A percentile compares a stretch with the other conserved stretches of the same genome.
Conservation (phyloP, 2,888 invertebrate genomes). For the Apoda limacodes region DNA sequence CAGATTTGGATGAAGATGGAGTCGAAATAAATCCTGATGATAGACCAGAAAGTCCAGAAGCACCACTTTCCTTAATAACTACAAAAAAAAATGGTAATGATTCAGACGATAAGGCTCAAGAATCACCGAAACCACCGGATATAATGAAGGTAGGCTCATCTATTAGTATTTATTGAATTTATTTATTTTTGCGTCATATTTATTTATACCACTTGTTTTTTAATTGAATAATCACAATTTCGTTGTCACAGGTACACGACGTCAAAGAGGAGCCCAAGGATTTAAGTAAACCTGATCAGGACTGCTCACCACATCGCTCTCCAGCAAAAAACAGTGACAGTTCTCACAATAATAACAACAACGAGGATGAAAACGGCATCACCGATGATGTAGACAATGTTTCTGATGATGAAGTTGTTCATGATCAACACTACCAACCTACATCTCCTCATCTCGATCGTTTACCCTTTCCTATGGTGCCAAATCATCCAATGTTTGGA, state of each 20-base stretch:
- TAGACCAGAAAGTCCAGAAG: slow-evolving; percentile 73
- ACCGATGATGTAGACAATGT: slow-evolving; percentile 63
- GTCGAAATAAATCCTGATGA: slow-evolving; percentile 63
- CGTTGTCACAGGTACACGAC: slow-evolving; percentile 53
- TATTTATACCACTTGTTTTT: background rate
- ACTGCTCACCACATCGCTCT: slow-evolving; percentile 58
- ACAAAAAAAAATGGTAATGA: slow-evolving; percentile 61
- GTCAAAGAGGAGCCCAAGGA: slow-evolving; percentile 68
- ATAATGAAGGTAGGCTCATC: slow-evolving; percentile 54
- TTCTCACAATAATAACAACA: slow-evolving; percentile 60
- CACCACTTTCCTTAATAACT: slow-evolving; percentile 78
- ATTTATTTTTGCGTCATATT: slow-evolving; percentile 4
- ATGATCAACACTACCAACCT: slow-evolving; percentile 51
- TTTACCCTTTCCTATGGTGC: slow-evolving; percentile 81
- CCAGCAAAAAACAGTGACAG: slow-evolving; percentile 69
- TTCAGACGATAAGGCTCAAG: slow-evolving; percentile 56
- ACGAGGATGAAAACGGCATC: slow-evolving; percentile 60
- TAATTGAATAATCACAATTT: slow-evolving; percentile 3
- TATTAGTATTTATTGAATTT: slow-evolving; percentile 2
- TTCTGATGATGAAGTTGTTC: slow-evolving; percentile 57
- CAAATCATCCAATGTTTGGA: slow-evolving; percentile 86
- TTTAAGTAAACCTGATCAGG: slow-evolving; percentile 48
- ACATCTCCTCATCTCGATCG: slow-evolving; percentile 61
- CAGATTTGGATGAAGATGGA: slow-evolving; percentile 78
- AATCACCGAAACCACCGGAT: slow-evolving; percentile 65